Evolutionary conservation across 2,797 vertebrate species (phyloP).

Genomic region (Fistularia tabacaria): DNA sequence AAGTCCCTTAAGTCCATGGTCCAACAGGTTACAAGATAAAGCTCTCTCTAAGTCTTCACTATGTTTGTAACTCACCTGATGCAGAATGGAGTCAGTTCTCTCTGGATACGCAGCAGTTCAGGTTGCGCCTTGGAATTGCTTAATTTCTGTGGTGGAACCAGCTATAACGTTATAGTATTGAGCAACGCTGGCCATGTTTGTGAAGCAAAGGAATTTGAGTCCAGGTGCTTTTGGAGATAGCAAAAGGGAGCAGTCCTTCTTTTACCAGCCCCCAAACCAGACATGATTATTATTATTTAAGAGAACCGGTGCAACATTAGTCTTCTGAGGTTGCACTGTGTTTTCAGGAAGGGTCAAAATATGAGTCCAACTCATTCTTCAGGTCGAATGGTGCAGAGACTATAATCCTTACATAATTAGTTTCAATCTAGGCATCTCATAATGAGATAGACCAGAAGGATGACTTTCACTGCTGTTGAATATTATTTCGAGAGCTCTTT

Average conservation of each 20-base stretch:
- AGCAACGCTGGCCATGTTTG: constrained; percentile 52
- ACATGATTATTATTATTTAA: constrained; percentile 15
- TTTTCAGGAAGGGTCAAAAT: constrained; percentile 14
- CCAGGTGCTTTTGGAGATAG: constrained; percentile 64
- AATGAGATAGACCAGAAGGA: constrained; percentile 19
- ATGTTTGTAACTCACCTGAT: constrained; percentile 46
- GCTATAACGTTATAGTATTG: constrained; percentile 50
- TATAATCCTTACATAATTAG: constrained; percentile 46
- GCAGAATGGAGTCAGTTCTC: constrained; percentile 45
- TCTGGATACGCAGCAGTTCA: constrained; percentile 38
- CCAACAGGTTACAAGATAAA: constrained; percentile 42
- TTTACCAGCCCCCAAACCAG: constrained; percentile 11
- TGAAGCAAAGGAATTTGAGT: constrained; percentile 40
- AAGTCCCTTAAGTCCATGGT: constrained; percentile 7
- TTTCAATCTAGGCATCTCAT: constrained; percentile 25
- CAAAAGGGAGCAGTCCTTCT: constrained; percentile 9
- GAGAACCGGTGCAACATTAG: constrained; percentile 22
- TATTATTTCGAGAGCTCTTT: constrained; percentile 25
- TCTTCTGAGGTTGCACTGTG: constrained; percentile 26
- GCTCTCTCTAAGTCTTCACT: constrained; percentile 26
- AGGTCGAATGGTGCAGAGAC: constrained; percentile 20
- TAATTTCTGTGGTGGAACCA: constrained; percentile 63
- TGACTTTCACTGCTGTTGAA: constrained; percentile 7
- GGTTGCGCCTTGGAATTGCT: constrained; percentile 49
- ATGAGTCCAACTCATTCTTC: constrained; percentile 24